Evolutionary conservation across 2,888 invertebrate species (phyloP).

Genomic region (Drosophila mayaguana): DNA sequence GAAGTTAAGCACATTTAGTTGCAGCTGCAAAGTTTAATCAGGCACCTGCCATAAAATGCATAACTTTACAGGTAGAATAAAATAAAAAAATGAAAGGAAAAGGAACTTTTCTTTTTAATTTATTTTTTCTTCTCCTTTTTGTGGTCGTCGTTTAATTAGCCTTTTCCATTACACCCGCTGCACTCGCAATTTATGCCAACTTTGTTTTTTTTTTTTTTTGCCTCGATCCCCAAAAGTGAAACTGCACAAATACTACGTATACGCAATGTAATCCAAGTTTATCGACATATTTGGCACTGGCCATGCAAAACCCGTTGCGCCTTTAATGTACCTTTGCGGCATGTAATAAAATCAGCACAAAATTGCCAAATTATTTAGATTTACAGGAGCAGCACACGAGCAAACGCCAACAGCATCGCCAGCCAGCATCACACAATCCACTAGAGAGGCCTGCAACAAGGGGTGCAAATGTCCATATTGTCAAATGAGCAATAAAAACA

Average conservation of each 20-base stretch:
- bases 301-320: slow-evolving; percentile 18
- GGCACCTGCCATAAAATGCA: slow-evolving; percentile 61
- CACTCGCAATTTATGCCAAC: slow-evolving; percentile 22
- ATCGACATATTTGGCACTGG: slow-evolving; percentile 43
- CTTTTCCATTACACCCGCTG: slow-evolving; percentile 21
- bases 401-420: slow-evolving; percentile 11
- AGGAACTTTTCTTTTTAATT: slow-evolving; percentile 18
- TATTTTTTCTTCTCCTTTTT: neutral
- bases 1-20: slow-evolving; percentile 60
- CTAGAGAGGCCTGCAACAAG: slow-evolving; percentile 5
- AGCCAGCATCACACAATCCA: slow-evolving; percentile 10
- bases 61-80: slow-evolving; percentile 49
- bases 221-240: neutral
- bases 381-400: slow-evolving; percentile 62
- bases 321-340: slow-evolving; percentile 73
- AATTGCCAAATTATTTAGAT: slow-evolving; percentile 81
- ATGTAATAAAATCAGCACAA: slow-evolving; percentile 78
- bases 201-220: neutral
- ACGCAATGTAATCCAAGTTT: slow-evolving; percentile 55
- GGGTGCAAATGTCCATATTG: slow-evolving; percentile 64
- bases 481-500: slow-evolving; percentile 80
- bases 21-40: slow-evolving; percentile 71
- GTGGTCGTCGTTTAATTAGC: slow-evolving; percentile 48
- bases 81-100: neutral
- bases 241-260: slow-evolving; percentile 30